Base-by-base conservation (phyloP, 2,888 invertebrate species). In the Patella caerulea region DNA sequence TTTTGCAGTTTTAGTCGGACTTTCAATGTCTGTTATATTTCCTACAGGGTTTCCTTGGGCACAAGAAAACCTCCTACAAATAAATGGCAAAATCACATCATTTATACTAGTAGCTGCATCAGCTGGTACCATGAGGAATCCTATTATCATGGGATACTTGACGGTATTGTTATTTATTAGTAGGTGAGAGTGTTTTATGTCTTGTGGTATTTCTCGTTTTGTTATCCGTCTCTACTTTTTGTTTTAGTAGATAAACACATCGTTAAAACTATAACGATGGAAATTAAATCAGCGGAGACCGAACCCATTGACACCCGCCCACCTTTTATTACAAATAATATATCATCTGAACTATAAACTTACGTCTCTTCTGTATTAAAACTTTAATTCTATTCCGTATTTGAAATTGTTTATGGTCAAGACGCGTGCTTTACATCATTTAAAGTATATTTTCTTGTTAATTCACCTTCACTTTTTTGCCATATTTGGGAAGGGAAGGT, bases 31-130 rank as follows among this genome's bases (percentile, higher is more conserved):
- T 0, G 90, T 91, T 5, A 89, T 92, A 14, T 92, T 92, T 77
- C 92, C 92, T 4, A 86, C 91, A 7, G 89, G 89, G 11, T 86
- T 92, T 59, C 83, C 90, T 4, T 92, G 92, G 92, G 86, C 91
- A 2, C 92, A 92, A 80, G 83, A 86, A 17, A 90, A 91, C 74
- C 65, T 85, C 34, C 85, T 92, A 34, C 86, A 87, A 19, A 86
- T 92, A 5, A 90, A 91, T 0, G 91, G 92, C 54, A 87, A 88
- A 78, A 87, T 90, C 11, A 88, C 91, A 1, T 88, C 92, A 0
- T 82, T 87, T 15, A 88, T 92, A 75, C 86, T 91, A 19, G 83
- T 91, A 14, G 90, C 90, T 2, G 88, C 89, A 4, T 89, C 92
- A 2, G 77, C 89, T 7, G 92, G 92, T 0, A 90, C 90, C 75